These are phyloP conservation scores for Distichodus sexfasciatus DNA, from an alignment of 2,797 vertebrate genomes.

Conservation along the genomic window DNA sequence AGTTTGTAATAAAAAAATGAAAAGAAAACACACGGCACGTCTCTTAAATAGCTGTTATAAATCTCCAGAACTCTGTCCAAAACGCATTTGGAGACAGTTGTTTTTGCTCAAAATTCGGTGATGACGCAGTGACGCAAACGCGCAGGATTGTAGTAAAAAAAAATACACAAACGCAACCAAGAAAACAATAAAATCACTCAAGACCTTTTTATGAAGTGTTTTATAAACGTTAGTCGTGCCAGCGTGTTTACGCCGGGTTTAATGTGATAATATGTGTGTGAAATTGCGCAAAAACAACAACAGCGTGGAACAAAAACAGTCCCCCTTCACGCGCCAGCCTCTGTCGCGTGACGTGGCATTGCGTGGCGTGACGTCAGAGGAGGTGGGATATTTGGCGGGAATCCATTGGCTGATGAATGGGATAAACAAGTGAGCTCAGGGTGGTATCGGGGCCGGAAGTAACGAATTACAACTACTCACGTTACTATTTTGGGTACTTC, in stretches of 20 bases:
- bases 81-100: no score
- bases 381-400: conserved; percentile 5
- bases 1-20: no score
- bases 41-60: no score
- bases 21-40: no score
- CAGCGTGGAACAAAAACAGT: background rate
- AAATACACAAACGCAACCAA: background rate
- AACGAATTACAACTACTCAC: no score
- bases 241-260: no score
- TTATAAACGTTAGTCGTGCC: no score
- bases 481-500: no score
- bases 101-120: background rate
- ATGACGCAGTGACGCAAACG: background rate
- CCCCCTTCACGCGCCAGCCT: conserved; percentile 14
- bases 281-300: background rate
- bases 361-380: background rate
- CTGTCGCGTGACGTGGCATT: background rate
- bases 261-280: background rate
- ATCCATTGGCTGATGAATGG: conserved; percentile 34
- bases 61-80: no score
- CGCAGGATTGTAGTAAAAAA: no score
- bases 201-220: no score
- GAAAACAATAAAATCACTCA: background rate
- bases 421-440: conserved; percentile 6
- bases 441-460: no score